These are phyloP conservation scores for Lepilemur septentrionalis DNA, from an alignment of 2,797 vertebrate genomes.

Conservation along the genomic window DNA sequence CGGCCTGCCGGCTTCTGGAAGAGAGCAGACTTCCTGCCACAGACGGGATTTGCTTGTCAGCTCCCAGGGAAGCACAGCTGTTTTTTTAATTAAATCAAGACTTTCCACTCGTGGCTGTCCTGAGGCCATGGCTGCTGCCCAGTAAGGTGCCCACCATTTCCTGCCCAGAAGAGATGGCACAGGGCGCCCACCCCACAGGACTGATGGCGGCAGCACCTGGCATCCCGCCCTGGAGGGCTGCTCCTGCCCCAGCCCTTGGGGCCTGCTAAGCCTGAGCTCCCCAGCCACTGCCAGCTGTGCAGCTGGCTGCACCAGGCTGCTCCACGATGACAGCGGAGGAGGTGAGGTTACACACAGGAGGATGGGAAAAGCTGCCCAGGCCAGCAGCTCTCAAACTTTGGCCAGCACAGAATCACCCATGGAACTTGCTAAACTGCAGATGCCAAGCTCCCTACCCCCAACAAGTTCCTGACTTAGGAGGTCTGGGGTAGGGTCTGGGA, in stretches of 20 bases:
- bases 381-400: background rate
- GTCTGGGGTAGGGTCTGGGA: background rate
- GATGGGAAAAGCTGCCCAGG: background rate
- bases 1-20: background rate
- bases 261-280: background rate
- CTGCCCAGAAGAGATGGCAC: background rate
- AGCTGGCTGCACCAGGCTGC: background rate
- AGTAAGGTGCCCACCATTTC: background rate
- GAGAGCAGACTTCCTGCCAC: background rate
- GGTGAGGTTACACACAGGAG: background rate
- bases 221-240: rapidly evolving
- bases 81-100: conserved; percentile 22
- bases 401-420: background rate
- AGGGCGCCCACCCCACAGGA: background rate
- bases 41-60: background rate
- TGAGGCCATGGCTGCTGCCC: background rate
- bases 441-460: background rate
- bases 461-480: background rate
- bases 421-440: background rate
- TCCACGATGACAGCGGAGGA: rapidly evolving
- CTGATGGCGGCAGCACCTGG: background rate
- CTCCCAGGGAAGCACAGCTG: background rate
- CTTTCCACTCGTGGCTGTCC: background rate
- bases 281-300: background rate
- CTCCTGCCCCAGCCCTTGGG: background rate